These are phyloP conservation scores for Chiroxiphia lanceolata DNA, from an alignment of 2,797 vertebrate species.

Conservation along the genomic window DNA sequence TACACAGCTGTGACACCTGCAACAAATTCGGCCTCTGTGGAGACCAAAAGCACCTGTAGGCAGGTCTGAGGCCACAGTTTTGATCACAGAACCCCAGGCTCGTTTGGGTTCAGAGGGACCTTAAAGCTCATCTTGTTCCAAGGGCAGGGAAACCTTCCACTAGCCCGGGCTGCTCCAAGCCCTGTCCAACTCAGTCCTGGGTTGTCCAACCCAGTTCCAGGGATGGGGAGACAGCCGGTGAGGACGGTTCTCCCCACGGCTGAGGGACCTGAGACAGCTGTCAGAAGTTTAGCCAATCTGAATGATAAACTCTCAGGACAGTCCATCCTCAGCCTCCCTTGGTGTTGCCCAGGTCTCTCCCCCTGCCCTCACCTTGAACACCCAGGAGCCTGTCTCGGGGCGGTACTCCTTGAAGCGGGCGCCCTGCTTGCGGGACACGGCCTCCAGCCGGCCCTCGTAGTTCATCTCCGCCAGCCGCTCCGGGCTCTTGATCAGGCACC, in stretches of 20 bases:
- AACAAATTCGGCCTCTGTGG: no score
- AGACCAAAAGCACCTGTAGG: no score
- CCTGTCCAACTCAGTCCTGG: accelerated
- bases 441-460: conserved; percentile 90
- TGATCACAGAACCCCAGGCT: neutral
- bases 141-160: neutral
- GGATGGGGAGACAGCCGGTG: accelerated
- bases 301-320: accelerated
- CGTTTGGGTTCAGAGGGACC: neutral
- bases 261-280: accelerated
- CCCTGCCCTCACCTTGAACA: conserved; percentile 83
- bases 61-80: neutral
- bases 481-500: conserved; percentile 89
- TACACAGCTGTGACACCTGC: neutral
- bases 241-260: neutral
- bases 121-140: neutral
- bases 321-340: neutral
- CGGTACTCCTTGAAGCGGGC: conserved; percentile 95
- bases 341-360: neutral
- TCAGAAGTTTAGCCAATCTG: accelerated
- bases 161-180: neutral
- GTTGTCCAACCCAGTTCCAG: neutral
- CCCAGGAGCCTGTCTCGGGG: conserved; percentile 94
- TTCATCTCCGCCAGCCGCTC: conserved; percentile 90
- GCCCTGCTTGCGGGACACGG: conserved; percentile 88